These are phyloP conservation scores for Andrena bucephala DNA, from an alignment of 2,888 invertebrate genomes.

Conservation along the genomic window DNA sequence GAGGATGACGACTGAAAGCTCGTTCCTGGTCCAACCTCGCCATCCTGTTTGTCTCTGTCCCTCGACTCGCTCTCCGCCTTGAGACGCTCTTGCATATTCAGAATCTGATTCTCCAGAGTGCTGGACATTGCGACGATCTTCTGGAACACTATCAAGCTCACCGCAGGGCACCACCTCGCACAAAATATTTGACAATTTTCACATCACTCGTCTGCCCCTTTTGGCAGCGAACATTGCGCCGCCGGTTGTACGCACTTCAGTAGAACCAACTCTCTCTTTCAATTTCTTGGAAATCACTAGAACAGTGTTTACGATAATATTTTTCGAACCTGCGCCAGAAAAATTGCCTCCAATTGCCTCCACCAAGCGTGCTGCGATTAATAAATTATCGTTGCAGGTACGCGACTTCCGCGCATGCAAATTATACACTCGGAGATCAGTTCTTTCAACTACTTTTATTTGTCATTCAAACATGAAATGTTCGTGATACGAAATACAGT, in stretches of 20 bases:
- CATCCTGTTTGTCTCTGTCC: constrained; percentile 87
- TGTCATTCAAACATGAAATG: constrained; percentile 48
- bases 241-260: constrained; percentile 70
- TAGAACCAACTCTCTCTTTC: constrained; percentile 58
- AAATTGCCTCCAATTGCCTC: neutral
- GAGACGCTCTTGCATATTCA: constrained; percentile 93
- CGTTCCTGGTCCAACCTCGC: constrained; percentile 82
- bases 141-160: constrained; percentile 60
- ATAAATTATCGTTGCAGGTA: neutral
- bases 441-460: constrained; percentile 54
- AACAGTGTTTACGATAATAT: constrained; percentile 20
- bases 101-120: constrained; percentile 92
- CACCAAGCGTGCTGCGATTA: neutral
- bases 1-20: constrained; percentile 84
- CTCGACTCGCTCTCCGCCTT: constrained; percentile 89
- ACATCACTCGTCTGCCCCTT: constrained; percentile 81
- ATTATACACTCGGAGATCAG: neutral
- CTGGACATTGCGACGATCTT: constrained; percentile 87
- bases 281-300: constrained; percentile 53
- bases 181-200: constrained; percentile 80
- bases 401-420: constrained; percentile 1
- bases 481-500: constrained; percentile 67
- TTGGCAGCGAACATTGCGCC: constrained; percentile 79
- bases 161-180: constrained; percentile 67
- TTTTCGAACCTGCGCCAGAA: constrained; percentile 8